Evolutionary conservation across 2,113 vertebrate genomes (phyloP).

Genomic region (Pelusios castaneus): DNA sequence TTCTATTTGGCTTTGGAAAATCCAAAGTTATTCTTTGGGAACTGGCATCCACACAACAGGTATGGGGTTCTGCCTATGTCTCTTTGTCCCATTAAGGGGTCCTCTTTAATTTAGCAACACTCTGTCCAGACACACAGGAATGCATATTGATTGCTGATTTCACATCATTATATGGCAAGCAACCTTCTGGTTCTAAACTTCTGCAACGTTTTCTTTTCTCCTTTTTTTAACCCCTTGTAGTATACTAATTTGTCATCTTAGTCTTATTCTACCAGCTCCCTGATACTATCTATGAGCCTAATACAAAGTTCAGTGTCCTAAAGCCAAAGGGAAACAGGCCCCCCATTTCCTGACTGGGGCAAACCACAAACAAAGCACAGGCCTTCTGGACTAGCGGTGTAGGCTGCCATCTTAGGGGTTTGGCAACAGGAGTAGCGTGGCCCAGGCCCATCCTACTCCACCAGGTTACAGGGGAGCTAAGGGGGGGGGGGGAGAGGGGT

Average conservation of each 20-base stretch:
- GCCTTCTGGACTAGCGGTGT: no score
- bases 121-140: background rate
- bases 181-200: conserved; percentile 9
- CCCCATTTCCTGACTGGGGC: no score
- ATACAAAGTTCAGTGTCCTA: background rate
- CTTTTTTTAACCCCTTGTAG: conserved; percentile 5
- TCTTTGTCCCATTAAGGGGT: no score
- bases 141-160: background rate
- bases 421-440: no score
- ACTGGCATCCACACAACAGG: background rate
- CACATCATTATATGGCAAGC: background rate
- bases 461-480: no score
- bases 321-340: background rate
- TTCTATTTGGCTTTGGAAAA: background rate
- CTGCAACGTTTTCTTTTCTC: background rate
- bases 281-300: background rate
- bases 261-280: background rate
- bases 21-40: background rate
- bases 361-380: no score
- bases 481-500: no score
- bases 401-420: no score
- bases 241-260: conserved; percentile 35
- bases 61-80: background rate
- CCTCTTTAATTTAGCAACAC: conserved; percentile 1
- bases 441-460: no score